Conservation (phyloP, 1,140 invertebrate species). For the Leptinotarsa lineolata region DNA sequence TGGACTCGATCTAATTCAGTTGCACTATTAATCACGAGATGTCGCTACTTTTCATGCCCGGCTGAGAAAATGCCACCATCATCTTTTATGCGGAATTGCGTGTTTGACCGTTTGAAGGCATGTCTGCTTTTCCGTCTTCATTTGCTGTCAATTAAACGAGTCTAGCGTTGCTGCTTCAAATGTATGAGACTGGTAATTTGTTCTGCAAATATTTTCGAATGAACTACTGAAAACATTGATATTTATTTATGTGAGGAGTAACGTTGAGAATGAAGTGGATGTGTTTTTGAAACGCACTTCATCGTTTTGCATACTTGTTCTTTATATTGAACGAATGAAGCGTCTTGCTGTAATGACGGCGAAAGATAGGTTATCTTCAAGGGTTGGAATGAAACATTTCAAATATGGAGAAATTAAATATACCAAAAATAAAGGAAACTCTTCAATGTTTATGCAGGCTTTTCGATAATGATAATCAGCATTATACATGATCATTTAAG, state of each 20-base stretch:
- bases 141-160: slow-evolving; percentile 34
- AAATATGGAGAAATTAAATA: no score
- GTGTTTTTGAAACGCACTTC: not conserved
- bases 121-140: slow-evolving; percentile 33
- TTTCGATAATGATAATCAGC: no score
- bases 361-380: no score
- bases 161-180: slow-evolving; percentile 11
- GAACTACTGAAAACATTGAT: slow-evolving; percentile 1
- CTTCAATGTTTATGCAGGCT: no score
- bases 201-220: slow-evolving; percentile 14
- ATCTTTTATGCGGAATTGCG: slow-evolving; percentile 33
- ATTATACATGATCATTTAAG: no score
- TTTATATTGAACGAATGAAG: not conserved
- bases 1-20: slow-evolving; percentile 33
- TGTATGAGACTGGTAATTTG: slow-evolving; percentile 20
- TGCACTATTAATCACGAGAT: slow-evolving; percentile 39
- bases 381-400: no score
- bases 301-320: not conserved
- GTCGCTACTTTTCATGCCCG: slow-evolving; percentile 37
- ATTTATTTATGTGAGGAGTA: slow-evolving; percentile 3
- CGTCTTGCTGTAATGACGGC: no score
- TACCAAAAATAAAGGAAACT: no score
- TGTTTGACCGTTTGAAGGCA: slow-evolving; percentile 32
- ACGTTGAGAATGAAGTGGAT: not conserved
- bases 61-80: slow-evolving; percentile 34